Base-by-base conservation (phyloP, 2,888 invertebrate genomes). In the Amiota mariae region DNA sequence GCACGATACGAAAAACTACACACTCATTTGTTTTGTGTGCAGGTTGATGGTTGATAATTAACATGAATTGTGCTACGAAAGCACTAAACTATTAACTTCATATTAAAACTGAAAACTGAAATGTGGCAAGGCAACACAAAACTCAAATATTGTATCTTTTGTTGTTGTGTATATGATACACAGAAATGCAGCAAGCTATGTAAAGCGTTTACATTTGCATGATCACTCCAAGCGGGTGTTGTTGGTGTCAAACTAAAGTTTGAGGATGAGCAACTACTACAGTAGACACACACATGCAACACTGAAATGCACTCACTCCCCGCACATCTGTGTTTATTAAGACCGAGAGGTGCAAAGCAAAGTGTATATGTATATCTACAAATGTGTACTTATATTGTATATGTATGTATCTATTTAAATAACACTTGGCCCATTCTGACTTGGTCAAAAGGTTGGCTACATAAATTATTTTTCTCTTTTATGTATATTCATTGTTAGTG, bases 111-210 rank as follows among this genome's bases (percentile, higher is more conserved):
- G n/a, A n/a, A 79, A 77, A 79, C 75, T 51, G n/a, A 57, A 36
- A 49, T 71, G 76, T 73, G 20, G 73, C 74, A 49, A 59, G 71
- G 74, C 70, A 75, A 59, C 74, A 24, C 59, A 72, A 15, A 64
- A 49, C 63, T 56, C 36, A 47, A 15, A 54, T 70, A 59, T 49
- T 15, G 49, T 15, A 66, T 15, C 47, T 20, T n/a, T 59, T 46
- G 59, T 3, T 15, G n/a, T 4, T 36, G 36, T 36, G 6, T n/a
- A n/a, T n/a, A n/a, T n/a, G 36, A 36, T 36, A 36, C 6, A 36
- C 36, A 36, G 6, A 81, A 81, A 78, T 78, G 85, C 83, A 84
- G 72, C 85, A 75, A 76, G 85, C 75, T 85, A 85, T 84, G 83
- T 84, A 84, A 85, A 79, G 76, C 66, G 70, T 76, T 24, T 67